Conservation (phyloP, 2,113 vertebrate genomes). For the Myrmophylax atrothorax region DNA sequence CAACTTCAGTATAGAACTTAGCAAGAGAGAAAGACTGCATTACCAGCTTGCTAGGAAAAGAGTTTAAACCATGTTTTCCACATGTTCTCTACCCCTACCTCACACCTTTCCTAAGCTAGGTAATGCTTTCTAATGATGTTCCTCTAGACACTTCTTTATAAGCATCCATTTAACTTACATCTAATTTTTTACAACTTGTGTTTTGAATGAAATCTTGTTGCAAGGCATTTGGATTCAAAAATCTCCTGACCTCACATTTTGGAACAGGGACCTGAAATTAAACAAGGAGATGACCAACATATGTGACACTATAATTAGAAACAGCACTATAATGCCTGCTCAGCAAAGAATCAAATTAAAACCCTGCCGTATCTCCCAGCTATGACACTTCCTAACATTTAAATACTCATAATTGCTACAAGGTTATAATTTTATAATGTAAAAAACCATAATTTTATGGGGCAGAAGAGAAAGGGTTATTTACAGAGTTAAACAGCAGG, state of each 20-base stretch:
- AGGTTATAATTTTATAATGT: neutral
- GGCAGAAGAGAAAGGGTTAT: neutral
- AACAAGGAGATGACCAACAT: slow-evolving; percentile 1
- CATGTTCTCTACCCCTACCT: neutral
- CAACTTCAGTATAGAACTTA: neutral
- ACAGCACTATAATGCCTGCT: neutral
- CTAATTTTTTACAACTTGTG: neutral
- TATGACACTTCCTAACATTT: neutral
- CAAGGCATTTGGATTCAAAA: neutral
- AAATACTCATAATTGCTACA: neutral
- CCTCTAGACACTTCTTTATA: neutral
- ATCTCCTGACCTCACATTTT: neutral
- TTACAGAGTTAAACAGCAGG: neutral
- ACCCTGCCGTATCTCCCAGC: neutral
- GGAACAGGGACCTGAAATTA: neutral
- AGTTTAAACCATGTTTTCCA: neutral
- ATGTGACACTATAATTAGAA: neutral
- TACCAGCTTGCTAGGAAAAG: neutral
- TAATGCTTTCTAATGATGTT: neutral
- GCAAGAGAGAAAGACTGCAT: neutral
- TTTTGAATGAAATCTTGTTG: neutral
- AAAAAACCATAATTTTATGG: neutral
- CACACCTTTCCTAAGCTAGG: neutral
- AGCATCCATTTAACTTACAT: neutral
- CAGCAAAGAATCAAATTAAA: neutral